Percentiles rank a stretch among this genome's conserved stretches.
Evolutionary conservation across 1,140 invertebrate species (phyloP).

Genomic region (Eupristina koningsbergeri): DNA sequence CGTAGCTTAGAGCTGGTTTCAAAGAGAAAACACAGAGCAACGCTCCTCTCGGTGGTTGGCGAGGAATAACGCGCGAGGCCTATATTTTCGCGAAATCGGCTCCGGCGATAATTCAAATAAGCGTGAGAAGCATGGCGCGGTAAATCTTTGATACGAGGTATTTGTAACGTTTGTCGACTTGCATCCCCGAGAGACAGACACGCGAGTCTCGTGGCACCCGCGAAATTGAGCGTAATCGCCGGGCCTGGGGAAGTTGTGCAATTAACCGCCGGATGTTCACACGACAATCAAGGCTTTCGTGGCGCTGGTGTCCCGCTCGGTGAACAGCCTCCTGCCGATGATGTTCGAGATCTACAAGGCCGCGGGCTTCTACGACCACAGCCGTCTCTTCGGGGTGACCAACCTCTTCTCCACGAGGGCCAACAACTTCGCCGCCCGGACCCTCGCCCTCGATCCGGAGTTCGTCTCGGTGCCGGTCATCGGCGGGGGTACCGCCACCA

Average conservation of each 20-base stretch:
- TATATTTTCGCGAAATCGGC: background rate
- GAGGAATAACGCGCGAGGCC: background rate
- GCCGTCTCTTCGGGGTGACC: conserved; percentile 85
- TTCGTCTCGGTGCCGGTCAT: conserved; percentile 85
- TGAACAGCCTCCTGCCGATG: conserved; percentile 77
- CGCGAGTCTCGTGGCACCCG: too few species aligned
- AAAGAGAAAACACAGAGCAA: background rate
- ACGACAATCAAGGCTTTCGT: conserved; percentile 71
- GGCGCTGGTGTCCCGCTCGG: conserved; percentile 75
- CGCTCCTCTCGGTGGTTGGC: background rate
- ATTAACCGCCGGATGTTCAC: background rate
- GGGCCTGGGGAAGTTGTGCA: background rate
- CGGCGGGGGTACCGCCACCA: conserved; percentile 85
- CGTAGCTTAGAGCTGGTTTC: too few species aligned
- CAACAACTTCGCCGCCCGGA: conserved; percentile 79
- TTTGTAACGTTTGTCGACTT: background rate
- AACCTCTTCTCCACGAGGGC: conserved; percentile 84
- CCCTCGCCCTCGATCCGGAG: conserved; percentile 76
- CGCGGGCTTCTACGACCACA: conserved; percentile 78
- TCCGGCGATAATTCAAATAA: background rate
- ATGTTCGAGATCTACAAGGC: conserved; percentile 75
- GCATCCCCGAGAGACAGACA: background rate
- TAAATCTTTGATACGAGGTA: too few species aligned
- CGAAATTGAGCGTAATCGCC: background rate
- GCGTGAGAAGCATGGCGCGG: too few species aligned